Percentiles rank a stretch among this genome's conserved stretches.
phyloP scores from a whole-genome alignment of 1,140 invertebrate genomes.

The Lasaia peninsularis region DNA sequence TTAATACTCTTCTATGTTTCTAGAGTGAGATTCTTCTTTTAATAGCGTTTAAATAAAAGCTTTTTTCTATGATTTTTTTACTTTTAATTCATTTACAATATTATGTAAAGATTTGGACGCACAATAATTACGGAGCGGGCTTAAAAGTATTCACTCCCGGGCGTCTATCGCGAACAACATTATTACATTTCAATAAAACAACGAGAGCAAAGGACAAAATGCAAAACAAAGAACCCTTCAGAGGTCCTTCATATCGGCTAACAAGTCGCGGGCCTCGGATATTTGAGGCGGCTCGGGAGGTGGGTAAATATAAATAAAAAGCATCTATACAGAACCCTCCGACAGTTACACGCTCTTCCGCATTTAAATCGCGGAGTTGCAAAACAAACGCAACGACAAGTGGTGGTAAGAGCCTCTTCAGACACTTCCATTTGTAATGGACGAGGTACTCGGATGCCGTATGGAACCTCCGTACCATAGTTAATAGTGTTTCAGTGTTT shows the following conservation, averaged over 20 bases:
- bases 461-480: no score
- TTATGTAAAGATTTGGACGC: neutral
- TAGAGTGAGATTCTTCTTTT: no score
- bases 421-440: constrained; percentile 10
- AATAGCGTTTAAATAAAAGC: no score
- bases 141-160: neutral
- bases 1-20: no score
- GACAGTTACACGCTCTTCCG: constrained; percentile 26
- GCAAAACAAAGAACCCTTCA: constrained; percentile 8
- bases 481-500: no score
- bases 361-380: constrained; percentile 34
- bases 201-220: neutral
- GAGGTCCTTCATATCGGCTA: neutral
- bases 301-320: constrained; percentile 34
- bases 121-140: neutral
- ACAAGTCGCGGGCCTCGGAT: constrained; percentile 18
- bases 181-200: constrained; percentile 7
- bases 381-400: constrained; percentile 29
- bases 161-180: neutral
- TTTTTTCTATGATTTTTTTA: no score
- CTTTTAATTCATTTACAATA: no score
- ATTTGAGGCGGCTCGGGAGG: constrained; percentile 20
- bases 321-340: constrained; percentile 21
- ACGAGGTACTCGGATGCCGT: neutral
- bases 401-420: neutral